Base-by-base conservation (phyloP, 2,888 invertebrate species). In the Panorpa germanica region DNA sequence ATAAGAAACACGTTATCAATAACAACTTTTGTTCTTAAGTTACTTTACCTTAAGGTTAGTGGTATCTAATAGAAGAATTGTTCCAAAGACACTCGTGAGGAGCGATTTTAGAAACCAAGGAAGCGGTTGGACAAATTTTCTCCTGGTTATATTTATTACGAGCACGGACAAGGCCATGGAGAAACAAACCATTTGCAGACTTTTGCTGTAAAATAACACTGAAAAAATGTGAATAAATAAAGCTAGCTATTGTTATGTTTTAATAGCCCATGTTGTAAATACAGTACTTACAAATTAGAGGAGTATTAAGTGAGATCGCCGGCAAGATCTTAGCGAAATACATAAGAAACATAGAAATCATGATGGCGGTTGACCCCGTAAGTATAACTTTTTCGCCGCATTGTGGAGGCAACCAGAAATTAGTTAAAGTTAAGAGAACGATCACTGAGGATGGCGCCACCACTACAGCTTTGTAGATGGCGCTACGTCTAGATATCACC, bases 401-500 rank as follows among this genome's bases (percentile, higher is more conserved):
- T 40, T 66, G 63, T 0, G 72, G 68, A 2, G 73, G 71, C 26
- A 74, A 42, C 67, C 69, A 69, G 46, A 74, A 75, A 3, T 57
- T 56, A 10, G 64, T 48, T 25, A 75, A 49, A 1, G 65, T 66
- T 42, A 74, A 43, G 10, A 69, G 44, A 4, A 70, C 59, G 31
- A 73, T 61, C 31, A 67, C 70, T 56, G 51, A 39, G 2, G 68
- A 67, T 3, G 73, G 73, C 9, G 66, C 62, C 25, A 70, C 56
- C 24, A 71, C 59, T 10, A 70, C 49, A 3, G 65, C 62, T 29
- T 57, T 61, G 45, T 70, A 72, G 35, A 69, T 60, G 1, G 65
- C 58, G 1, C 70, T 65, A 25, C 59, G 55, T 38, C 73, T n/a
- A n/a, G n/a, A n/a, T n/a, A n/a, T n/a, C n/a, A n/a, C n/a, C n/a